These are phyloP conservation scores for Pygocentrus nattereri DNA, from an alignment of 2,797 vertebrate genomes.

Conservation along the genomic window DNA sequence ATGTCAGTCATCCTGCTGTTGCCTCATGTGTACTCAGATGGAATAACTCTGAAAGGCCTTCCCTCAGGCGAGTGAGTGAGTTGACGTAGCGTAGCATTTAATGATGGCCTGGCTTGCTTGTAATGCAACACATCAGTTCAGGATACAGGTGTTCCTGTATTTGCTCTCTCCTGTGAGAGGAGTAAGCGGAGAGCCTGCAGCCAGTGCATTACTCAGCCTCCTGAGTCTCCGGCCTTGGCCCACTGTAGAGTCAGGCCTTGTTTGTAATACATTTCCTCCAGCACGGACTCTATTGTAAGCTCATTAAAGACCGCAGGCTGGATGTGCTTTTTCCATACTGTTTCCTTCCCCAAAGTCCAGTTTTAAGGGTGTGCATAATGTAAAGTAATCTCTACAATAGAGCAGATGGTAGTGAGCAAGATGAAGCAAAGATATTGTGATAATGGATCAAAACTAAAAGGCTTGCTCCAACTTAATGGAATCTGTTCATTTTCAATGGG, in stretches of 20 bases:
- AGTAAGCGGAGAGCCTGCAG: constrained; percentile 18
- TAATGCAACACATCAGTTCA: constrained; percentile 46
- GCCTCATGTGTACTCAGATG: constrained; percentile 19
- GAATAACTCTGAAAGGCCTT: constrained; percentile 15
- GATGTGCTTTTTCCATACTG: constrained; percentile 37
- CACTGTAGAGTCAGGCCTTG: constrained; percentile 23
- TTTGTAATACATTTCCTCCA: constrained; percentile 51
- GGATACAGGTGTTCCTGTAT: constrained; percentile 59
- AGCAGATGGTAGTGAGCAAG: constrained; percentile 48
- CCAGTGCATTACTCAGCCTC: constrained; percentile 55
- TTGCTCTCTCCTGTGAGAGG: constrained; percentile 7
- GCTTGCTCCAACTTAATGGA: constrained; percentile 6
- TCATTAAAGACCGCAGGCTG: constrained; percentile 26
- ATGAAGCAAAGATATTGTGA: constrained; percentile 25
- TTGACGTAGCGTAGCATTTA: constrained; percentile 33
- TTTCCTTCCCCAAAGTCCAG: constrained; percentile 45
- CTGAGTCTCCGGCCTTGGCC: constrained; percentile 52
- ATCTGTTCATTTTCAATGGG: not conserved
- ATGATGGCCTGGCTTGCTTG: constrained; percentile 33
- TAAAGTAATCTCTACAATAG: constrained; percentile 40
- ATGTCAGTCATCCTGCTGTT: constrained; percentile 24
- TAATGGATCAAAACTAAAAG: constrained; percentile 16
- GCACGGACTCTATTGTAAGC: constrained; percentile 17
- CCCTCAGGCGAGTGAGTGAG: constrained; percentile 11
- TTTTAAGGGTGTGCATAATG: constrained; percentile 43